Evolutionary conservation across 2,888 invertebrate genomes (phyloP).

Genomic region (Ephialtes manifestator): DNA sequence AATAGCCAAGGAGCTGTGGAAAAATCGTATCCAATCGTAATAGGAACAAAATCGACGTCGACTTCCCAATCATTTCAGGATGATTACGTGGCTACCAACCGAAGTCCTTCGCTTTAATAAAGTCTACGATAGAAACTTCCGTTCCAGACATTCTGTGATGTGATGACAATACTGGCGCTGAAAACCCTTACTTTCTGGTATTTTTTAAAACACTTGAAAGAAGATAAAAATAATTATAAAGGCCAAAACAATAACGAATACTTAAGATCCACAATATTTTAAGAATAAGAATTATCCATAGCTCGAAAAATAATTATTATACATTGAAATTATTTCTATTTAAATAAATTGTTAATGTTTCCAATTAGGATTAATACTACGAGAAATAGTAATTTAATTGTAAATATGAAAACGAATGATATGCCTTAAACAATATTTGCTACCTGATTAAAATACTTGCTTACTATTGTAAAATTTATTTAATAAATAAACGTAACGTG

Average conservation of each 20-base stretch:
- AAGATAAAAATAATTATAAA: too few species aligned
- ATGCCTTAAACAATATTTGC: conserved; percentile 21
- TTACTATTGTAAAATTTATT: not conserved
- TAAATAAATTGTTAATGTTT: too few species aligned
- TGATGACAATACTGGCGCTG: not conserved
- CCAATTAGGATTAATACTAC: not conserved
- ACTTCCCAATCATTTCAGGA: conserved; percentile 19
- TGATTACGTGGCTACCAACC: not conserved
- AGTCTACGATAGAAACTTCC: not conserved
- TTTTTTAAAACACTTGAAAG: not conserved
- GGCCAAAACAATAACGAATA: not conserved
- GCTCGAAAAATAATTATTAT: too few species aligned
- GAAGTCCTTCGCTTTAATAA: not conserved
- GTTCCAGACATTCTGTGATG: not conserved
- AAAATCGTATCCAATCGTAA: conserved; percentile 61
- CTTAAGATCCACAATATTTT: not conserved
- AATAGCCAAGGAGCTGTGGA: conserved; percentile 63
- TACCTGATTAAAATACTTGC: conserved; percentile 1
- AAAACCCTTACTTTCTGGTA: too few species aligned
- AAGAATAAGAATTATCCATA: too few species aligned
- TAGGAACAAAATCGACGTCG: conserved; percentile 61
- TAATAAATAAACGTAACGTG: not conserved
- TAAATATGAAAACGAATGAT: not conserved
- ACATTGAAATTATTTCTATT: too few species aligned
- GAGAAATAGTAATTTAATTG: too few species aligned